Base-by-base conservation (phyloP, 1,140 invertebrate species). In the Zaprionus ornatus region DNA sequence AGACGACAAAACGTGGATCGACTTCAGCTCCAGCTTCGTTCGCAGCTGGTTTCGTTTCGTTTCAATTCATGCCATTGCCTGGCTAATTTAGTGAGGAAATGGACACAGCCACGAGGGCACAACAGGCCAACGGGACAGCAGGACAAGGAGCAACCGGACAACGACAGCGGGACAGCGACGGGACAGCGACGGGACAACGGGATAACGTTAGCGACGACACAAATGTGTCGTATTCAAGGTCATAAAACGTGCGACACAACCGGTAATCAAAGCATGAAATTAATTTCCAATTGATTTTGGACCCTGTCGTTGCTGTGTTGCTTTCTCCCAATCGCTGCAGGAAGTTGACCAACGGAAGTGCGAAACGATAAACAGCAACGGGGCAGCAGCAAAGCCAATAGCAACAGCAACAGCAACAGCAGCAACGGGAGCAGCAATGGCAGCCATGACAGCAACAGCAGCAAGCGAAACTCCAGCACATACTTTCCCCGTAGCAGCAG, bases 231-330 rank as follows among this genome's bases (percentile, higher is more conserved):
- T 81, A 88, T 85, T 90, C 85, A 88, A 88, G 85, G 85, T 88
- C 85, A 88, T 88, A 88, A 88, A 88, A 88, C 85, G 85, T 88
- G 85, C 85, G 81, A 85, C 85, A 88, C 80, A 82, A 88, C 85
- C 85, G 85, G 85, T 88, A 88, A 88, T 88, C 85, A 88, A 90
- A 88, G 85, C 85, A 90, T 85, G 81, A 90, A 88, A 88, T 88
- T 88, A 88, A 88, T 88, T 88, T 88, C 85, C 85, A 88, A 88
- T 88, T 88, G 85, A 88, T 88, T 88, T 88, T 85, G 81, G 84
- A 85, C 84, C 84, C 84, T 62, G 73, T 77, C 67, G 74, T 57
- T 63, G 73, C 56, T 63, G 40, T 50, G 23, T n/a, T 59, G 67
- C 54, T 62, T 27, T 66, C 45, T 55, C 27, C 76, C 85, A 84